Conservation (phyloP, 2,797 vertebrate species). For the Hephaestus fuliginosus region DNA sequence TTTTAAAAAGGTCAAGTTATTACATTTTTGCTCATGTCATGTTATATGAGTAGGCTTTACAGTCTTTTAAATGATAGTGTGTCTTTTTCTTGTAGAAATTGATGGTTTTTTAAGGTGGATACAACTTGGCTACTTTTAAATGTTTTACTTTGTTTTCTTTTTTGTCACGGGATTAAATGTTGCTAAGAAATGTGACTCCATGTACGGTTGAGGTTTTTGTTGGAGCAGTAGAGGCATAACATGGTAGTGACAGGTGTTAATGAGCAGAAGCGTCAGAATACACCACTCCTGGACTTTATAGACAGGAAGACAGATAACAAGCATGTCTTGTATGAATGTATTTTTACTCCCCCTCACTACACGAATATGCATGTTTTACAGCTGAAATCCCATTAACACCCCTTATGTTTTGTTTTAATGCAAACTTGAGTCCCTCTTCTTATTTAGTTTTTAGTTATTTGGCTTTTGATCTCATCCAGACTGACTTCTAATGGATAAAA, state of each 20-base stretch:
- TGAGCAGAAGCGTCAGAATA: background rate
- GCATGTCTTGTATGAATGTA: background rate
- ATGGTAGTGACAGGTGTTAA: background rate
- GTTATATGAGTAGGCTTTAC: background rate
- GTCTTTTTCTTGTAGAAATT: background rate
- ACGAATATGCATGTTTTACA: background rate
- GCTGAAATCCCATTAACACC: background rate
- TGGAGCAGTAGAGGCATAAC: no score
- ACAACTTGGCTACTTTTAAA: background rate
- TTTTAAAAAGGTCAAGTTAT: no score
- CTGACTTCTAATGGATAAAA: background rate
- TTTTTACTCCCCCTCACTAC: background rate
- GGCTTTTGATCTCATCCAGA: background rate
- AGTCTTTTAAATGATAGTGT: background rate
- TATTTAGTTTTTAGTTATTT: background rate
- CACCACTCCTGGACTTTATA: background rate
- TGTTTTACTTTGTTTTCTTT: no score
- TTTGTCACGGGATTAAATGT: no score
- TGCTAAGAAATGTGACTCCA: no score
- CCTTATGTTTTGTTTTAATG: background rate
- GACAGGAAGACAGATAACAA: background rate
- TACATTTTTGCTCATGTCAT: background rate
- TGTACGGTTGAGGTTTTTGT: background rate
- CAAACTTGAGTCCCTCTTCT: background rate
- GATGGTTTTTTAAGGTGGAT: background rate